Evolutionary conservation across 2,113 vertebrate genomes (phyloP).

Genomic region (Bungarus multicinctus): DNA sequence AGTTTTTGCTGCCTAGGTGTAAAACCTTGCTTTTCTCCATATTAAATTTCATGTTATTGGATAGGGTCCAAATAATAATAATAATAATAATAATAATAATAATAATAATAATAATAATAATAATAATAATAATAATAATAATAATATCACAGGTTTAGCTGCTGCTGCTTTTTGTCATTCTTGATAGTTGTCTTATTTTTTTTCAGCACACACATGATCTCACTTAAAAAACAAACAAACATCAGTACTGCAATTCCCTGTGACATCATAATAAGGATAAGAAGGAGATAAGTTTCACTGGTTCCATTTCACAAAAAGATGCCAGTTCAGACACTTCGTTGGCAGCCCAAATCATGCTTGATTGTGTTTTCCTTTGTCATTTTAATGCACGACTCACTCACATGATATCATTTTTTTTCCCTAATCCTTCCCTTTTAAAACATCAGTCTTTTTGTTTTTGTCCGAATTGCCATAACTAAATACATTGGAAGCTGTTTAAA

Average conservation of each 20-base stretch:
- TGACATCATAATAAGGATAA: background rate
- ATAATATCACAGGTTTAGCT: background rate
- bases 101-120: background rate
- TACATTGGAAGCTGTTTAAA: constrained; percentile 69
- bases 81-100: background rate
- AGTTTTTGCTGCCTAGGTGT: background rate
- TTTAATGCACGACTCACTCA: constrained; percentile 66
- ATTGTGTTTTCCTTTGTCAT: constrained; percentile 70
- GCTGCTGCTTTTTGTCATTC: background rate
- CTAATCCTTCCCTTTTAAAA: constrained; percentile 68
- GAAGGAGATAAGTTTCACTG: background rate
- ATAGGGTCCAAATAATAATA: background rate
- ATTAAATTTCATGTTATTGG: background rate
- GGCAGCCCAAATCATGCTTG: constrained; percentile 69
- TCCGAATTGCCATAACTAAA: constrained; percentile 72
- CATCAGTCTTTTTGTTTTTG: constrained; percentile 68
- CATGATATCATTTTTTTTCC: constrained; percentile 66
- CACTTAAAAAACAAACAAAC: background rate
- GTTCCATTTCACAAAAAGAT: background rate
- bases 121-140: background rate
- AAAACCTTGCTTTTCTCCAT: background rate
- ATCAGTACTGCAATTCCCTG: background rate
- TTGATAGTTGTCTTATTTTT: background rate
- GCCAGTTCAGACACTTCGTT: constrained; percentile 49
- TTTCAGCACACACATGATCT: background rate